Conservation (phyloP, 2,113 vertebrate species). For the Actenoides lindsayi region DNA sequence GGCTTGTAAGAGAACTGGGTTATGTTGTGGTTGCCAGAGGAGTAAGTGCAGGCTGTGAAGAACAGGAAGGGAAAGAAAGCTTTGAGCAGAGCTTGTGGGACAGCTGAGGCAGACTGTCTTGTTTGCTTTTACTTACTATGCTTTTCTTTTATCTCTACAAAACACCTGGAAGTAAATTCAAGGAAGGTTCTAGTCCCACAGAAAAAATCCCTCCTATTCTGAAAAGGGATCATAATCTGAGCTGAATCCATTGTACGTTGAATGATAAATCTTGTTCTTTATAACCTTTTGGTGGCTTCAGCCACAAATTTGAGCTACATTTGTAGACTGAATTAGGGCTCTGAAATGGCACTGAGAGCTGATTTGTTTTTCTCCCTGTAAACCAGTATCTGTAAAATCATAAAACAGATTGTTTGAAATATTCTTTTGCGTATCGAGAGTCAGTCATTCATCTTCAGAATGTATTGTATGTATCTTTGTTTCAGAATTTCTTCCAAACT, state of each 20-base stretch:
- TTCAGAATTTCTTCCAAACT: not conserved
- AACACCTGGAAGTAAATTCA: not conserved
- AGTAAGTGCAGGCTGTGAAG: not conserved
- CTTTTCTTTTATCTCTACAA: not conserved
- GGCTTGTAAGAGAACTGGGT: not conserved
- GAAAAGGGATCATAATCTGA: not conserved
- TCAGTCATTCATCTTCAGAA: not conserved
- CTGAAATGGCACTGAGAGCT: not conserved
- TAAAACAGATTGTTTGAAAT: not conserved
- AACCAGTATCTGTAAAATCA: not conserved
- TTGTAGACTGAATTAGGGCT: not conserved
- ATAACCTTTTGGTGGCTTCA: not conserved
- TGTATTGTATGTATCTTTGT: not conserved
- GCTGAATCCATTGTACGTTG: not conserved
- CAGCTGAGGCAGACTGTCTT: not conserved
- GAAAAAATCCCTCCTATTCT: not conserved
- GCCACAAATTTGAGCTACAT: not conserved
- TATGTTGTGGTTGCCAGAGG: not conserved
- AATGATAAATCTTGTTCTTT: not conserved
- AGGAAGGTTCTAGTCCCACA: not conserved
- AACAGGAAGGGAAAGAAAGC: not conserved
- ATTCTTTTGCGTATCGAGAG: not conserved
- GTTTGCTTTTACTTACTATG: not conserved
- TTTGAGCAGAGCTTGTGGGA: not conserved
- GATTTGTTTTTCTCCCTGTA: slow-evolving; percentile 14